phyloP scores from a whole-genome alignment of 2,888 invertebrate genomes.

The Cephus rjabovi region DNA sequence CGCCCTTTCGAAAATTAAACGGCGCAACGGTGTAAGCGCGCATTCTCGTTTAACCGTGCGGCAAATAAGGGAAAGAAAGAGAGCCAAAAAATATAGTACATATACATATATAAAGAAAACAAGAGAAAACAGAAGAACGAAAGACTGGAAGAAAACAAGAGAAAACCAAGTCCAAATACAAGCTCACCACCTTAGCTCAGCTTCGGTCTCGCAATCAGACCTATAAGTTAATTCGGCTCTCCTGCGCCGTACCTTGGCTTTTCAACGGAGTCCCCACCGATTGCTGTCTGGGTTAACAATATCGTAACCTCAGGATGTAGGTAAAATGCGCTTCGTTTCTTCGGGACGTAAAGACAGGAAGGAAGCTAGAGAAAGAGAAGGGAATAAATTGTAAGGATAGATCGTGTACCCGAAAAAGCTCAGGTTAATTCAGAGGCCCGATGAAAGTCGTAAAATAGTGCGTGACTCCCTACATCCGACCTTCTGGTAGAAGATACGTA shows the following conservation, averaged over 20 bases:
- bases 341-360: conserved; percentile 23
- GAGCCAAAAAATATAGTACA: neutral
- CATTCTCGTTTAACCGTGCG: neutral
- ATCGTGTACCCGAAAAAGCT: conserved; percentile 29
- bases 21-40: neutral
- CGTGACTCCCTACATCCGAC: conserved; percentile 29
- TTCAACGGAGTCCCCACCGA: neutral
- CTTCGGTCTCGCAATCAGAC: neutral
- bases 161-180: neutral
- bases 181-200: neutral
- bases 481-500: neutral
- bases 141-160: neutral
- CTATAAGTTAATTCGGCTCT: neutral
- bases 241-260: neutral
- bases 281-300: conserved; percentile 31
- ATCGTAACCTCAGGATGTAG: conserved; percentile 26
- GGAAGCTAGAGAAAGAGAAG: neutral
- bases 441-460: conserved; percentile 44
- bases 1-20: conserved; percentile 5
- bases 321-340: conserved; percentile 36
- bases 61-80: neutral
- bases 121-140: neutral
- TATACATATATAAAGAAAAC: neutral
- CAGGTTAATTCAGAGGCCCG: conserved; percentile 37
- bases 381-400: conserved; percentile 7